phyloP scores from a whole-genome alignment of 2,113 vertebrate genomes.

The Notothenia coriiceps region DNA sequence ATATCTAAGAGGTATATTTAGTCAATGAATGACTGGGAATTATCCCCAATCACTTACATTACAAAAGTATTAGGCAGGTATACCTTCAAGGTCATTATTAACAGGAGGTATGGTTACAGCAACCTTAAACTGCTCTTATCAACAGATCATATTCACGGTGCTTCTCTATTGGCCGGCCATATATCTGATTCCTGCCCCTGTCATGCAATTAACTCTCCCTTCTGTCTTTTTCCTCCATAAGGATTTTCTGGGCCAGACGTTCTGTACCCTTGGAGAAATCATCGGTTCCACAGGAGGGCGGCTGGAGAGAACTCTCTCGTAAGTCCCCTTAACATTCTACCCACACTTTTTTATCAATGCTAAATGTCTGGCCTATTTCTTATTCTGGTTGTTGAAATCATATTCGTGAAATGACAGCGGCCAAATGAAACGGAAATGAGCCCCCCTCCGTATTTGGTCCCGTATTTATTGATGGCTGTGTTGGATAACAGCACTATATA shows the following conservation, averaged over 20 bases:
- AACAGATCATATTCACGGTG: neutral
- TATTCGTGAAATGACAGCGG: constrained; percentile 17
- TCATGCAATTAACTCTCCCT: constrained; percentile 23
- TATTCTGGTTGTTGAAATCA: constrained; percentile 22
- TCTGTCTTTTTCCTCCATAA: constrained; percentile 31
- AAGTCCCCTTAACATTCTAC: constrained; percentile 61
- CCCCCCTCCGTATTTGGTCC: constrained; percentile 27
- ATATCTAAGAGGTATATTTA: too few relatives aligned
- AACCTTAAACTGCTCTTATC: neutral
- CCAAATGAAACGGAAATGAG: constrained; percentile 38
- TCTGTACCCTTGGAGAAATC: constrained; percentile 87
- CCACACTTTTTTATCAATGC: constrained; percentile 4
- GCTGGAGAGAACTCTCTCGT: constrained; percentile 84
- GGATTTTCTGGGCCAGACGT: constrained; percentile 87
- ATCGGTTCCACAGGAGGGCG: constrained; percentile 84
- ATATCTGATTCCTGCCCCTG: neutral
- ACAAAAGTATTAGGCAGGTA: neutral
- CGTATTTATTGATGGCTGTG: constrained; percentile 44
- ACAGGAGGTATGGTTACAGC: neutral
- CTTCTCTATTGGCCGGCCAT: neutral
- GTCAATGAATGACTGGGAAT: too few relatives aligned
- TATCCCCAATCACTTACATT: neutral
- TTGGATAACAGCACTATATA: constrained; percentile 30
- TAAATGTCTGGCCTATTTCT: neutral
- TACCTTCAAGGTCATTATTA: neutral